phyloP scores from a whole-genome alignment of 2,888 invertebrate genomes.

The Lamellibrachia satsuma region DNA sequence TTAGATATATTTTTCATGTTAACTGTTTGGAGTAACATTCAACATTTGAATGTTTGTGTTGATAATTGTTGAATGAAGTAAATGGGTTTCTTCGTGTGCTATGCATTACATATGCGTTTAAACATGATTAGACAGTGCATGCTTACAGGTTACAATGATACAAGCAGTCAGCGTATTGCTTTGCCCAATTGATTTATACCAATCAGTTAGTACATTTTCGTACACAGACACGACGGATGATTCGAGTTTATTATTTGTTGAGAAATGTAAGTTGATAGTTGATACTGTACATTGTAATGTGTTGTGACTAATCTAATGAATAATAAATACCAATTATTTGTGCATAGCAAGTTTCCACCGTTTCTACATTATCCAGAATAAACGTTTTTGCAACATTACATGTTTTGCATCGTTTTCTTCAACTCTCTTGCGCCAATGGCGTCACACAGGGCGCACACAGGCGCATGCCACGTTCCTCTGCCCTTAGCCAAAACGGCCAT shows the following conservation, averaged over 20 bases:
- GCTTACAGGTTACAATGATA: not conserved
- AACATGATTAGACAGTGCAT: not conserved
- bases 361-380: not conserved
- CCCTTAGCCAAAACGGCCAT: too few relatives aligned
- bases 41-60: not conserved
- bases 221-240: not conserved
- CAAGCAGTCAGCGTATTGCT: not conserved
- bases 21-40: not conserved
- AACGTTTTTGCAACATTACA: not conserved
- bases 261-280: not conserved
- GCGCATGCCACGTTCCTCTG: too few relatives aligned
- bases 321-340: not conserved
- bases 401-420: not conserved
- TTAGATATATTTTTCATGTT: not conserved
- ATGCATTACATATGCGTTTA: not conserved
- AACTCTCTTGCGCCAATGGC: too few relatives aligned
- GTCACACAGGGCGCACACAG: too few relatives aligned
- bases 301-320: not conserved
- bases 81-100: not conserved
- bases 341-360: not conserved
- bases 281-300: not conserved
- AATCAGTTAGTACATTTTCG: not conserved
- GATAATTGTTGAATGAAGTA: not conserved
- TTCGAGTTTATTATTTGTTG: not conserved
- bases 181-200: not conserved